A percentile compares a stretch with the other conserved stretches of the same genome.
These are phyloP conservation scores for Cirrhinus molitorella DNA, from an alignment of 2,797 vertebrate genomes.

Conservation along the genomic window DNA sequence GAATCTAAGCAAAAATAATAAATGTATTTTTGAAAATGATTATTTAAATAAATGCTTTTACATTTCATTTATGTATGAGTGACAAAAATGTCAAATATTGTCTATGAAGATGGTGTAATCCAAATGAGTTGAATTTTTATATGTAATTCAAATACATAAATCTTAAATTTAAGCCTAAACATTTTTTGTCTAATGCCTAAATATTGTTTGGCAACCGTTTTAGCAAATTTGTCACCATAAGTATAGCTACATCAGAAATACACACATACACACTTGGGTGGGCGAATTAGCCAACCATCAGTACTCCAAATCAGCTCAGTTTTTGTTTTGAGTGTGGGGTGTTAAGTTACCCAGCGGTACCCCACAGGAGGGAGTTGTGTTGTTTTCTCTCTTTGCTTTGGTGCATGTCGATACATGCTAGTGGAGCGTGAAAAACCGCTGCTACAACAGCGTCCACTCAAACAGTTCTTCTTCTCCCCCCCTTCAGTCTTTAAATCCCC, in stretches of 20 bases:
- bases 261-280: slow-evolving; percentile 7
- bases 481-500: slow-evolving; percentile 30
- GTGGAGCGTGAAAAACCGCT: slow-evolving; percentile 43
- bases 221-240: neutral
- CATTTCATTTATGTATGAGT: no score
- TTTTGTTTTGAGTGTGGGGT: slow-evolving; percentile 12
- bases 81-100: no score
- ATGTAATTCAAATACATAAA: neutral
- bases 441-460: slow-evolving; percentile 44
- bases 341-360: slow-evolving; percentile 40
- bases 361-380: slow-evolving; percentile 37
- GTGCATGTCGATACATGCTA: slow-evolving; percentile 45
- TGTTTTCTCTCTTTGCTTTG: slow-evolving; percentile 37
- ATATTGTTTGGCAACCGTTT: no score
- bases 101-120: no score
- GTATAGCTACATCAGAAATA: neutral
- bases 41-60: no score
- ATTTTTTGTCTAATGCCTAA: no score
- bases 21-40: no score
- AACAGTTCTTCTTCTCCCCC: slow-evolving; percentile 28
- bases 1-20: no score
- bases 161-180: no score
- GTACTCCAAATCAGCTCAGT: slow-evolving; percentile 11
- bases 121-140: neutral
- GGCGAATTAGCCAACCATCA: slow-evolving; percentile 10